phyloP scores from a whole-genome alignment of 2,113 vertebrate species.

The Merops nubicus region DNA sequence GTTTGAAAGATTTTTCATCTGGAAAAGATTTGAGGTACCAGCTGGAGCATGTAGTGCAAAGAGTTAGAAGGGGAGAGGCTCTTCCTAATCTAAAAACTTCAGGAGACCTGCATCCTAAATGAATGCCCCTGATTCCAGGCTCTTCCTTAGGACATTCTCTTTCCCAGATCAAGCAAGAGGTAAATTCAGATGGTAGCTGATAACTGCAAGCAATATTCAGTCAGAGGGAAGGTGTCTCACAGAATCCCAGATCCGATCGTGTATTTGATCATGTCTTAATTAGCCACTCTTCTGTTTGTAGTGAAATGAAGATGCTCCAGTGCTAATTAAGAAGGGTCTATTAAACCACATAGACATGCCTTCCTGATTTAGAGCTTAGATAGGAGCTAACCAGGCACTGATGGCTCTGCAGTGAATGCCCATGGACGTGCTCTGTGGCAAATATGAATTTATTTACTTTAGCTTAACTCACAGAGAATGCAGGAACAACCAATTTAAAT shows the following conservation, averaged over 20 bases:
- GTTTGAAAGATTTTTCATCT: background rate
- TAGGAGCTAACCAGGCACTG: rapidly evolving
- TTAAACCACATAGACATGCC: background rate
- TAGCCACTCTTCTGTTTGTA: background rate
- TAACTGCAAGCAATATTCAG: background rate
- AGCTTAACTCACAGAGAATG: background rate
- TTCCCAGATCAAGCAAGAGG: background rate
- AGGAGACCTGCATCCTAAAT: background rate
- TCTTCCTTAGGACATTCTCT: background rate
- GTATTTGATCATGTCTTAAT: background rate
- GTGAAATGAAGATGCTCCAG: background rate
- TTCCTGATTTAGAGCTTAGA: background rate
- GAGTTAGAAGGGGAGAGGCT: rapidly evolving
- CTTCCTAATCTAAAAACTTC: background rate
- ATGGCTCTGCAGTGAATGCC: background rate
- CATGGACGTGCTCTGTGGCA: rapidly evolving
- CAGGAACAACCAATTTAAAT: background rate
- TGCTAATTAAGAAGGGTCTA: background rate
- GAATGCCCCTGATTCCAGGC: rapidly evolving
- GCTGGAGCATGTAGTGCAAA: rapidly evolving
- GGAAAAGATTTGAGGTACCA: background rate
- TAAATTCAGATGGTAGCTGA: background rate
- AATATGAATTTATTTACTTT: background rate
- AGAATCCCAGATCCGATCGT: background rate
- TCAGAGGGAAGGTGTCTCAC: background rate